These are phyloP conservation scores for Cylloceria caligata DNA, from an alignment of 2,888 invertebrate genomes.

Conservation along the genomic window DNA sequence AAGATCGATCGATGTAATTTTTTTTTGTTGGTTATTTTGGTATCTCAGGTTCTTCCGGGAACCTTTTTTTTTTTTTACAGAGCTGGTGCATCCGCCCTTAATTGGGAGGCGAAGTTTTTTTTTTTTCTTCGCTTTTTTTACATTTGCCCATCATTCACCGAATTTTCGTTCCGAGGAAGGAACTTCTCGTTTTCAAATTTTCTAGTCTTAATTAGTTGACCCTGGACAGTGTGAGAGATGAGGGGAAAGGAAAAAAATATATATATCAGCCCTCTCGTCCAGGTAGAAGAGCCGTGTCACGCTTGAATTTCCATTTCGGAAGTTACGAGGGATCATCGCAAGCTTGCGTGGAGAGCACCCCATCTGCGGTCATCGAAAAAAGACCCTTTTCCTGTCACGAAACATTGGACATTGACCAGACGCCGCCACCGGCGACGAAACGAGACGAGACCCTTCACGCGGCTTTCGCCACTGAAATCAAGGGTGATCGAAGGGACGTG, in stretches of 20 bases:
- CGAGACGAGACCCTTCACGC: slow-evolving; percentile 28
- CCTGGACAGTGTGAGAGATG: slow-evolving; percentile 21
- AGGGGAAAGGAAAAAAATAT: slow-evolving; percentile 43
- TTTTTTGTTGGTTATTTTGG: slow-evolving; percentile 16
- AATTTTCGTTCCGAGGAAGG: slow-evolving; percentile 20
- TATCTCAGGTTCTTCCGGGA: neutral
- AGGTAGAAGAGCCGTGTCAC: slow-evolving; percentile 54
- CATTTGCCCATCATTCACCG: slow-evolving; percentile 40
- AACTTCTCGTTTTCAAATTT: slow-evolving; percentile 45
- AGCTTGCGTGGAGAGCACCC: neutral
- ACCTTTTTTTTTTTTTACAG: slow-evolving; percentile 15
- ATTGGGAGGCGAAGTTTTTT: slow-evolving; percentile 43
- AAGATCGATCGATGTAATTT: slow-evolving; percentile 36
- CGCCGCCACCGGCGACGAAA: slow-evolving; percentile 42
- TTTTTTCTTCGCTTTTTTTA: slow-evolving; percentile 30
- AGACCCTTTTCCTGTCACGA: slow-evolving; percentile 62
- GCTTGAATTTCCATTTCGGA: slow-evolving; percentile 55
- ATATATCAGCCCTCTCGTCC: slow-evolving; percentile 22
- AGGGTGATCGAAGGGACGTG: slow-evolving; percentile 32
- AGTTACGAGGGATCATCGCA: slow-evolving; percentile 25
- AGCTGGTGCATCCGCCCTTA: slow-evolving; percentile 40
- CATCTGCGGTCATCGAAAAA: slow-evolving; percentile 62
- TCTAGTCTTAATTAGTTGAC: slow-evolving; percentile 65
- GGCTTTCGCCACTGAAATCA: slow-evolving; percentile 45
- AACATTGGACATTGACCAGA: slow-evolving; percentile 63